A percentile compares a stretch with the other conserved stretches of the same genome.
Evolutionary conservation across 2,113 vertebrate species (phyloP).

Genomic region (Indicator maculatus): DNA sequence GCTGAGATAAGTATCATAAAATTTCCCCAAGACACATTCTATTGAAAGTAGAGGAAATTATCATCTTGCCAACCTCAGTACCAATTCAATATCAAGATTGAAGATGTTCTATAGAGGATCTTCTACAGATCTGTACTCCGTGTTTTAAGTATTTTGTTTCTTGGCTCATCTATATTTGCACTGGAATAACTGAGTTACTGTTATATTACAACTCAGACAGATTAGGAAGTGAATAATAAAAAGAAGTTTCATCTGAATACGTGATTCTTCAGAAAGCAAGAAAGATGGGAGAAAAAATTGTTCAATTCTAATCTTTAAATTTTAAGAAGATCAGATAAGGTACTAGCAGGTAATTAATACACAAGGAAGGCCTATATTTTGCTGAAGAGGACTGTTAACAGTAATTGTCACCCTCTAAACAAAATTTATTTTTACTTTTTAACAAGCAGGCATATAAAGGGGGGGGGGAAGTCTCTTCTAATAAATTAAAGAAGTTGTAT

Average conservation of each 20-base stretch:
- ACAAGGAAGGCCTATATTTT: not conserved
- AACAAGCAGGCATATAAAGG: not conserved
- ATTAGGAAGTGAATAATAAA: not conserved
- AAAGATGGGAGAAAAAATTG: not conserved
- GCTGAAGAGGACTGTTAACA: not conserved
- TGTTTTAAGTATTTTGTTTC: not conserved
- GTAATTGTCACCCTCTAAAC: not conserved
- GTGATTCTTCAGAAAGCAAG: not conserved
- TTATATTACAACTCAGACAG: not conserved
- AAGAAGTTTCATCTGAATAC: not conserved
- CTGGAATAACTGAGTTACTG: not conserved
- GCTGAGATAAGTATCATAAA: not conserved
- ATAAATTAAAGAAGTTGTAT: not conserved
- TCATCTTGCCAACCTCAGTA: not conserved
- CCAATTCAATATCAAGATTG: not conserved
- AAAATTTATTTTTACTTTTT: not conserved
- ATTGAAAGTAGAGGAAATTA: not conserved
- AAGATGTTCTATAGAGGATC: not conserved
- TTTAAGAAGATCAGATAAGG: not conserved
- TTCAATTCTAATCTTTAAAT: not conserved
- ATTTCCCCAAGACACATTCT: not conserved
- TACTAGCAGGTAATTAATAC: not conserved
- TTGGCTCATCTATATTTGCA: not conserved
- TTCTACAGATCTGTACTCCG: not conserved
- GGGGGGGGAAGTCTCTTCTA: not conserved